Evolutionary conservation across 2,113 vertebrate species (phyloP).

Genomic region (Variabilichromis moorii): DNA sequence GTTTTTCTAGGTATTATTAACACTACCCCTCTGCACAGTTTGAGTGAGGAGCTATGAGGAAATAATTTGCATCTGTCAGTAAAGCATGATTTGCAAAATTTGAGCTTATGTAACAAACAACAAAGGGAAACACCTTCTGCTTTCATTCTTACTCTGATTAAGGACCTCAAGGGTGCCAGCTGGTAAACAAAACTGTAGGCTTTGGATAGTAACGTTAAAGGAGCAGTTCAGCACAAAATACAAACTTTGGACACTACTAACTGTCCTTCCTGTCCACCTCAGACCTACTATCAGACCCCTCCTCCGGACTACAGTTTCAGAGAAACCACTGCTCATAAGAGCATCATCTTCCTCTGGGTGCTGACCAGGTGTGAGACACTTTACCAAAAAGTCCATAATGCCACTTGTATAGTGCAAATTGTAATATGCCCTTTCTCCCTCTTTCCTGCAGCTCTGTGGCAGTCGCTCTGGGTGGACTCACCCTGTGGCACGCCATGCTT

Average conservation of each 20-base stretch:
- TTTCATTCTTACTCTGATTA: background rate
- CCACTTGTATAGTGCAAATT: background rate
- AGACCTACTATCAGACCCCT: slow-evolving; percentile 89
- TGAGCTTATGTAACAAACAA: background rate
- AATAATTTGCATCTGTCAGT: background rate
- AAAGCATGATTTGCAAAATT: background rate
- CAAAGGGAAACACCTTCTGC: slow-evolving; percentile 1
- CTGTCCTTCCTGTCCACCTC: background rate
- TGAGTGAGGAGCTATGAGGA: background rate
- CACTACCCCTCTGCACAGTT: background rate
- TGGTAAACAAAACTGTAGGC: background rate
- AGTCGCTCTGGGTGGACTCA: slow-evolving; percentile 86
- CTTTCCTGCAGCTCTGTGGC: slow-evolving; percentile 80
- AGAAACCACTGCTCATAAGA: slow-evolving; percentile 84
- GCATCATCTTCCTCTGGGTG: slow-evolving; percentile 94
- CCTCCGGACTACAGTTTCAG: slow-evolving; percentile 74
- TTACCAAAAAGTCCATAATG: background rate
- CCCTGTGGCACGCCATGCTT: slow-evolving; percentile 84
- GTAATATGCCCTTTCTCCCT: fast-evolving
- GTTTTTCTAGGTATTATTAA: background rate
- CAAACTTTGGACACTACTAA: background rate
- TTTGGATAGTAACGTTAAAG: background rate
- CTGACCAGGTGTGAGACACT: slow-evolving; percentile 82
- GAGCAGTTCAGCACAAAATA: background rate
- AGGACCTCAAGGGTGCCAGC: background rate